Conservation (phyloP, 1,140 invertebrate species). For the Steinernema feltiae region DNA sequence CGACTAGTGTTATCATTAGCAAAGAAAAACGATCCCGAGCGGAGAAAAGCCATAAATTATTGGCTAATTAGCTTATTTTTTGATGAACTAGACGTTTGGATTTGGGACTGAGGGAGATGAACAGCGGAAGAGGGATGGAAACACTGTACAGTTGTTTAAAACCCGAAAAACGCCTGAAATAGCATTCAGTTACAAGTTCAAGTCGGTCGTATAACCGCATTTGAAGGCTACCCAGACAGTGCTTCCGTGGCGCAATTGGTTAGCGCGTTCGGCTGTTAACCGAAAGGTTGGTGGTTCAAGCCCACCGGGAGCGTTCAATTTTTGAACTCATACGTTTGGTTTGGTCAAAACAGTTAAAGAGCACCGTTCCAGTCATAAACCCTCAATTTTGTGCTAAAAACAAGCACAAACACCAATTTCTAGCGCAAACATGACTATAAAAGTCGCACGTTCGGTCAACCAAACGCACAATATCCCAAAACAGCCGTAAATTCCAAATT, state of each 20-base stretch:
- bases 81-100: no score
- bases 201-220: neutral
- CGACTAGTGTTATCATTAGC: neutral
- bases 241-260: neutral
- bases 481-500: neutral
- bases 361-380: no score
- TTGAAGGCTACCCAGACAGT: no score
- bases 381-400: no score
- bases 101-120: no score
- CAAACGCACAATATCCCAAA: no score
- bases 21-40: neutral
- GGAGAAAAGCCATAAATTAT: neutral
- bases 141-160: neutral
- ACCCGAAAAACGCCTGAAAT: neutral
- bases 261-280: constrained; percentile 29
- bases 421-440: no score
- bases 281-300: constrained; percentile 30
- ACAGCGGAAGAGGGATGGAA: neutral
- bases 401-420: no score
- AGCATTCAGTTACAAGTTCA: neutral
- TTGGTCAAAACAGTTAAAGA: no score
- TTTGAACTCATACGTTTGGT: no score
- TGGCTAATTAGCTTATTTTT: neutral
- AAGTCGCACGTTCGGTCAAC: no score
- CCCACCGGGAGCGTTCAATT: no score